These are phyloP conservation scores for Drosophila mayaguana DNA, from an alignment of 2,888 invertebrate genomes.

Conservation along the genomic window DNA sequence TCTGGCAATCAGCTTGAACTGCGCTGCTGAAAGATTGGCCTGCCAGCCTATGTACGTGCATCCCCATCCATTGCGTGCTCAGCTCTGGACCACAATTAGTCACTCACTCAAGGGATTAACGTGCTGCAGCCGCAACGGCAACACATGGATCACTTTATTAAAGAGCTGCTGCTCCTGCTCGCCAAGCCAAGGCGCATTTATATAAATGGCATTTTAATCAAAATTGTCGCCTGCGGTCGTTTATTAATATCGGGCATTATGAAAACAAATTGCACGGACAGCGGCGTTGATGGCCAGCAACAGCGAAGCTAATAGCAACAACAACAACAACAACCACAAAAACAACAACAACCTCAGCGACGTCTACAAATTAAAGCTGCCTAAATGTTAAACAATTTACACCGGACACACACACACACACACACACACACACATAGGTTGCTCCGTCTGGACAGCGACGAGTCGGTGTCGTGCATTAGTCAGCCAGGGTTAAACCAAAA, in stretches of 20 bases:
- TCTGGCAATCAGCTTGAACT: conserved; percentile 73
- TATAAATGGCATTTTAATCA: conserved; percentile 79
- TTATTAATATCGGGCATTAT: conserved; percentile 73
- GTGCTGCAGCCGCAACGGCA: neutral
- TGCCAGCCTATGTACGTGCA: conserved; percentile 64
- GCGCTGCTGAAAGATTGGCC: conserved; percentile 44
- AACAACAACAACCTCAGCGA: neutral
- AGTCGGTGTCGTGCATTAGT: conserved; percentile 59
- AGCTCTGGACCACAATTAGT: conserved; percentile 61
- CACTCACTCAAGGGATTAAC: conserved; percentile 58
- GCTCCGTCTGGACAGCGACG: conserved; percentile 7
- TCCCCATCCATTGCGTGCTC: conserved; percentile 31
- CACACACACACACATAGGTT: conserved; percentile 7
- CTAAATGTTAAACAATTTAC: conserved; percentile 81
- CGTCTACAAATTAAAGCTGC: conserved; percentile 70
- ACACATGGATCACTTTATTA: conserved; percentile 65
- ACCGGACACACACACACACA: conserved; percentile 52
- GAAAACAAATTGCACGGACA: conserved; percentile 72
- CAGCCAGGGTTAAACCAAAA: conserved; percentile 61
- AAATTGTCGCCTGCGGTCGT: conserved; percentile 72
- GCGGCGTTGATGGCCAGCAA: conserved; percentile 61
- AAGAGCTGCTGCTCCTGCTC: conserved; percentile 14
- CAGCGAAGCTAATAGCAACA: conserved; percentile 9
- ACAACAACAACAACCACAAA: conserved; percentile 3
- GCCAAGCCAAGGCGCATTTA: conserved; percentile 12